Evolutionary conservation across 2,888 invertebrate genomes (phyloP), one percentile per base, ranked within the genome.

Genomic region (Andrena dorsata): DNA sequence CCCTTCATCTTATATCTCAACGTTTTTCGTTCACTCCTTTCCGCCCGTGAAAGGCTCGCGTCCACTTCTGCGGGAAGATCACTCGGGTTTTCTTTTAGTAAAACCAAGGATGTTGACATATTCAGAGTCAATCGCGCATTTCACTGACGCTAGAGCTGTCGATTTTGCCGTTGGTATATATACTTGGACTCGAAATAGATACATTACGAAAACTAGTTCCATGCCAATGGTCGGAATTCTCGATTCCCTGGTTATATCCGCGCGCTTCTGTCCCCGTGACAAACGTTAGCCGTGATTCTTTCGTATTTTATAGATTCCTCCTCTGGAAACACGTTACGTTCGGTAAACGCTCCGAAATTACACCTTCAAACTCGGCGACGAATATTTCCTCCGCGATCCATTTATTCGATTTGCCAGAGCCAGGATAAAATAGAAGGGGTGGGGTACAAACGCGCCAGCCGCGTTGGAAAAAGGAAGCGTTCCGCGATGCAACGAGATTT

Each of bases 401-500:
- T 63, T 63, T 20, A 35, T 41, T 35, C 13, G 7, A 63, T 41
- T 41, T 63, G 16, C 20, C 61, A n/a, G 2, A 32, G 32, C 32
- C n/a, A 8, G 20, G 20, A 32, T 72, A 41, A 41, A 41, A 41
- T 41, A 41, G 13, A 47, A 23, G 35, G 32, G 32, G 0, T 0
- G 26, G 7, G 28, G 16, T 13, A 53, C 69, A 69, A 35, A 16
- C 6, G 56, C 16, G 10, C 2, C 1, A 6, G 10, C 6, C 49
- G 35, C 47, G 79, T 35, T 41, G 56, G 28, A 56, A 60, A 75
- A 65, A 28, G 82, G 53, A 82, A 74, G 47, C 77, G 76, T 78
- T 83, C 56, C 74, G 56, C 80, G 58, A 69, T 75, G 58, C 75
- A 82, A 76, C 72, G 76, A 82, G 80, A 86, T 85, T 56, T 80